Evolutionary conservation across 2,113 vertebrate species (phyloP).

Genomic region (Pterocles orientalis): DNA sequence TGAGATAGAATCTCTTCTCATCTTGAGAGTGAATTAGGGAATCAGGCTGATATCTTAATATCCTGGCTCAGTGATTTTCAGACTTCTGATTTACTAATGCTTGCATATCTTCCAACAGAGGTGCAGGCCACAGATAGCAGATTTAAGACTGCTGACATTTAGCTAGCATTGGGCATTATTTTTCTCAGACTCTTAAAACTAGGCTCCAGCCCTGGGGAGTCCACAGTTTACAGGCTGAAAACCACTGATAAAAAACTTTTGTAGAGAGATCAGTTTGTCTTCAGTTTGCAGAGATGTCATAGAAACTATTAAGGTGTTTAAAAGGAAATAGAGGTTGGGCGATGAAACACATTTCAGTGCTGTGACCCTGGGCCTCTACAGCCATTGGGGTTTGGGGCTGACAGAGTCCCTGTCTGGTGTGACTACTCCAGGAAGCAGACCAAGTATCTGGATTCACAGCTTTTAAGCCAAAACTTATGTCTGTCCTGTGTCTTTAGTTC

Average conservation of each 20-base stretch:
- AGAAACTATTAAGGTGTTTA: background rate
- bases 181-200: background rate
- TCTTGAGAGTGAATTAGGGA: background rate
- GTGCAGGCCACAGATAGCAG: background rate
- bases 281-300: background rate
- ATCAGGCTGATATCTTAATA: background rate
- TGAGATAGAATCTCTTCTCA: background rate
- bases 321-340: background rate
- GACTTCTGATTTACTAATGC: background rate
- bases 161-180: background rate
- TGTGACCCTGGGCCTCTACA: background rate
- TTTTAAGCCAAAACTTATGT: background rate
- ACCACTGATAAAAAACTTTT: background rate
- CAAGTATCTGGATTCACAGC: background rate
- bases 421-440: background rate
- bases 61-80: background rate
- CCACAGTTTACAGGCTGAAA: background rate
- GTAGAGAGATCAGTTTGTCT: background rate
- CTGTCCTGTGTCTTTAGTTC: background rate
- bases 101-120: background rate
- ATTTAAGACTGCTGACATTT: background rate
- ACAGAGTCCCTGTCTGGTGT: rapidly evolving
- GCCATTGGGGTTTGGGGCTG: background rate
- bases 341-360: background rate
- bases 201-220: background rate